phyloP scores from a whole-genome alignment of 1,140 invertebrate genomes.

The Oedothorax gibbosus region DNA sequence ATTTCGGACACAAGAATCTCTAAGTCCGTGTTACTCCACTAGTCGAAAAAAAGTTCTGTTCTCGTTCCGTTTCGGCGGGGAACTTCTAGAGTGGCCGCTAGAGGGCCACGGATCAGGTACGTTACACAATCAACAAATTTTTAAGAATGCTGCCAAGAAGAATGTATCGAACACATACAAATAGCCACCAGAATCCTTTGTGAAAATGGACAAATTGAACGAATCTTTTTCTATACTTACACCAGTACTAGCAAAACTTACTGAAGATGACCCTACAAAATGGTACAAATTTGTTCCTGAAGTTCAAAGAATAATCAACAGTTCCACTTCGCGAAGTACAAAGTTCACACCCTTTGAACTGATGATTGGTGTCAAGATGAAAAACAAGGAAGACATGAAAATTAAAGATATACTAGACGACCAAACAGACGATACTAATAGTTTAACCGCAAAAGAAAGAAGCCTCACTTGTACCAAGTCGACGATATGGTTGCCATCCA shows the following conservation, averaged over 20 bases:
- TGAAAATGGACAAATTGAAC: constrained; percentile 8
- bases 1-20: too few species aligned
- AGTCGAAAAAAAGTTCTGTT: too few species aligned
- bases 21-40: too few species aligned
- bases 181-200: background rate
- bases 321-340: background rate
- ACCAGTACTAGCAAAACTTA: background rate
- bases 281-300: constrained; percentile 1
- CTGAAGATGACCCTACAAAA: background rate
- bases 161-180: background rate
- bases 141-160: too few species aligned
- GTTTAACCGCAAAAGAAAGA: background rate
- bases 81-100: too few species aligned
- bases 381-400: constrained; percentile 7
- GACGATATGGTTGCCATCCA: background rate
- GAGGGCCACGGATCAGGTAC: too few species aligned
- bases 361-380: constrained; percentile 1
- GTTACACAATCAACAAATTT: too few species aligned
- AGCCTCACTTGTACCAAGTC: background rate
- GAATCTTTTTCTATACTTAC: background rate
- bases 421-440: background rate
- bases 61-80: too few species aligned
- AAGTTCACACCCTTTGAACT: constrained; percentile 16
- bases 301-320: background rate
- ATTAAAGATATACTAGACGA: constrained; percentile 3